A percentile compares a stretch with the other conserved stretches of the same genome.
These are phyloP conservation scores for Phainopepla nitens DNA, from an alignment of 2,113 vertebrate genomes.

Conservation along the genomic window DNA sequence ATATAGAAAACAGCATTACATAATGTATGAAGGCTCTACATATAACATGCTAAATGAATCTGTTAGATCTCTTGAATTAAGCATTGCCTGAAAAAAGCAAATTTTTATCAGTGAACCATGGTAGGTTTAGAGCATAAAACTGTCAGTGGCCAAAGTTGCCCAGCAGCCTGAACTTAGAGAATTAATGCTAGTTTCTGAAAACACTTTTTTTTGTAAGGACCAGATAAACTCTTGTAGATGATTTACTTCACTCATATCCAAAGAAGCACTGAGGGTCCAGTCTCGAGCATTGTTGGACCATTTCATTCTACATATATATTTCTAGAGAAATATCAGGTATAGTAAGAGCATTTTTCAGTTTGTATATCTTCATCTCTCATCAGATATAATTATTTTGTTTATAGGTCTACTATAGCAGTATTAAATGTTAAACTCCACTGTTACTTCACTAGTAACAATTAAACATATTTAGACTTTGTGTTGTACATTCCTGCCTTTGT, in stretches of 20 bases:
- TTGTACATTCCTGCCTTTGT: not conserved
- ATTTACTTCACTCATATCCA: not conserved
- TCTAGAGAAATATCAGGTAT: not conserved
- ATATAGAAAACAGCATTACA: accelerated
- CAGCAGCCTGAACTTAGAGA: not conserved
- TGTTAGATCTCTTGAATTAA: not conserved
- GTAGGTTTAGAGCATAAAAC: not conserved
- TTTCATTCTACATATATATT: not conserved
- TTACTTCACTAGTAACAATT: not conserved
- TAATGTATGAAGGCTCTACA: not conserved
- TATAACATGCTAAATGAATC: not conserved
- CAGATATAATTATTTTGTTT: not conserved
- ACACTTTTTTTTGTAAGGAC: not conserved
- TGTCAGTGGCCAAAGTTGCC: not conserved
- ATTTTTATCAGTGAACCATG: not conserved
- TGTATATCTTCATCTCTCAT: not conserved
- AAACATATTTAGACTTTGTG: not conserved
- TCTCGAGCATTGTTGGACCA: not conserved
- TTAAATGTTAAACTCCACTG: not conserved
- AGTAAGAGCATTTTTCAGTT: not conserved
- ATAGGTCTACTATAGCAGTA: not conserved
- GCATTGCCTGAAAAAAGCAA: not conserved
- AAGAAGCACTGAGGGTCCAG: not conserved
- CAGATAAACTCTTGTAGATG: not conserved
- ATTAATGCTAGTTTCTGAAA: not conserved